A percentile compares a stretch with the other conserved stretches of the same genome.
phyloP scores from a whole-genome alignment of 2,113 vertebrate genomes.

The Cromileptes altivelis region DNA sequence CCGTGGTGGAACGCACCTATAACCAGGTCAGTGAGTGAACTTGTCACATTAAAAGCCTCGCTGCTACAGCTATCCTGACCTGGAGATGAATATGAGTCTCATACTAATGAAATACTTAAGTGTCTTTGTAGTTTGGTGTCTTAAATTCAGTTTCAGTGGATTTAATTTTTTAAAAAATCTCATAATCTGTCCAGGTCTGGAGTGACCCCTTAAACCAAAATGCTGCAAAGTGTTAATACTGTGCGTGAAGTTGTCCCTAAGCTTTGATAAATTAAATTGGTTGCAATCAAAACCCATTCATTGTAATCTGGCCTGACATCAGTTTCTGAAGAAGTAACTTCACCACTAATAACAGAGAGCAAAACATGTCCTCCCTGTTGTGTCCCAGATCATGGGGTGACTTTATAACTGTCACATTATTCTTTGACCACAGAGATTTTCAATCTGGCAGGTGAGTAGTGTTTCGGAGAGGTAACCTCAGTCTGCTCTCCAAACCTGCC shows the following conservation, averaged over 20 bases:
- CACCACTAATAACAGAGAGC: not conserved
- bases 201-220: conserved; percentile 25
- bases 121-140: not conserved
- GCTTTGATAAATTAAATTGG: conserved; percentile 11
- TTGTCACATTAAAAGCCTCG: not conserved
- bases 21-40: conserved; percentile 90
- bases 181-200: conserved; percentile 65
- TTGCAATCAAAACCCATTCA: conserved; percentile 43
- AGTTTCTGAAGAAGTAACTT: conserved; percentile 32
- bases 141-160: conserved; percentile 1
- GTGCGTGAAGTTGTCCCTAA: conserved; percentile 38
- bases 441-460: conserved; percentile 90
- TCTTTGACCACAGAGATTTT: conserved; percentile 89
- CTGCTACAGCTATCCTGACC: conserved; percentile 54
- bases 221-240: conserved; percentile 48
- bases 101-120: not conserved
- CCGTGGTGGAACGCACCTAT: conserved; percentile 90
- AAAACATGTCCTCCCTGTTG: conserved; percentile 49
- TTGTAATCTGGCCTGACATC: conserved; percentile 26
- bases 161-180: not conserved
- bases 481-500: conserved; percentile 69
- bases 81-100: conserved; percentile 49
- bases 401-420: conserved; percentile 84
- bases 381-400: conserved; percentile 45
- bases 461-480: conserved; percentile 74